Base-by-base conservation (phyloP, 2,888 invertebrate species). In the Standfussiana lucernea region DNA sequence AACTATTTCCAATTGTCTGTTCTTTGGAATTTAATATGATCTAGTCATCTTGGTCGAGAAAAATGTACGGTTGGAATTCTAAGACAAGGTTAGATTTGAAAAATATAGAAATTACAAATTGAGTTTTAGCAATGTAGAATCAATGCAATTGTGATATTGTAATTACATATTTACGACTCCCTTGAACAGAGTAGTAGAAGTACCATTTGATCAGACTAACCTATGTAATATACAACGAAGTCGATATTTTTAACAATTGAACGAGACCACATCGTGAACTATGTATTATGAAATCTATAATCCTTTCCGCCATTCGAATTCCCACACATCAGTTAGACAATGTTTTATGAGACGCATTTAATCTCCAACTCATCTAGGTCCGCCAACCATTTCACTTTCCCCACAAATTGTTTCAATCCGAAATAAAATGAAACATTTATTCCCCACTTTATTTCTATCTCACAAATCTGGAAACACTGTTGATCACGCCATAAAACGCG, bases 381-480 rank as follows among this genome's bases (percentile, higher is more conserved):
- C 62, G 35, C 72, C 68, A 78, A 24, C 74, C 73, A 81, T 86
- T 84, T 79, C 42, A 72, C 79, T 76, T 77, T 75, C 68, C 66
- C 78, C 66, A 59, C 85, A 85, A 86, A 88, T 82, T 64, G 79
- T 70, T 81, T 72, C 81, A 84, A 83, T 86, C 69, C 77, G 73
- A 83, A 89, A 87, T 84, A 85, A 88, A 88, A 85, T 85, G 70
- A 85, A 89, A 86, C 82, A 83, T 90, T 87, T 87, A 84, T 81
- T 74, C 50, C 61, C 79, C 84, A 84, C 84, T 87, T 89, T 86
- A 83, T 89, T 85, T 77, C 82, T 82, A 83, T 88, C 81, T 75
- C 77, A 85, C 83, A 88, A 88, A 88, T 88, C 89, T 88, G 85
- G 85, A 82, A 85, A 88, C 80, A 70, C 82, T 77, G 83, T 88